These are phyloP conservation scores for Glaucidium brasilianum DNA, from an alignment of 2,113 vertebrate species.

Conservation along the genomic window DNA sequence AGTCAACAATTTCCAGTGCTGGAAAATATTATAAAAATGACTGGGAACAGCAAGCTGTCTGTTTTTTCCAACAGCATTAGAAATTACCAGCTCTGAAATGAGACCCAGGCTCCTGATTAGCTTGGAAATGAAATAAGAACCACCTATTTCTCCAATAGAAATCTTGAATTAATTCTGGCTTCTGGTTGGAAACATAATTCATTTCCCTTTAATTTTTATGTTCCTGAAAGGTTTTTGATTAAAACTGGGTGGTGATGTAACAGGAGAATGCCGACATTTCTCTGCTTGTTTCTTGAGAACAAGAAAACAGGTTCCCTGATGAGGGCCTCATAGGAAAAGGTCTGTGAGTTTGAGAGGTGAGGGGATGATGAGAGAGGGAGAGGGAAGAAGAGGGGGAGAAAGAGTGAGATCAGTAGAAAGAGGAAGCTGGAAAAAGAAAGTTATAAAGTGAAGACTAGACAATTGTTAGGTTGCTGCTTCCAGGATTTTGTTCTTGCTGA, in stretches of 20 bases:
- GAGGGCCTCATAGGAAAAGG: neutral
- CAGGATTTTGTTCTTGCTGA: neutral
- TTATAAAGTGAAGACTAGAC: neutral
- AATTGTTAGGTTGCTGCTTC: neutral
- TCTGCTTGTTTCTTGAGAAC: neutral
- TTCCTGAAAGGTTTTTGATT: neutral
- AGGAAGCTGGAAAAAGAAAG: neutral
- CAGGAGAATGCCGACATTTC: neutral
- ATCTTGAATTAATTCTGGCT: conserved; percentile 53
- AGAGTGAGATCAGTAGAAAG: neutral
- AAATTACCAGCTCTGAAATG: conserved; percentile 54
- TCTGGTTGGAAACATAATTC: conserved; percentile 33
- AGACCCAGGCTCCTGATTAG: conserved; percentile 10
- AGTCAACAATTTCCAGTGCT: conserved; percentile 62
- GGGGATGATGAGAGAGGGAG: neutral
- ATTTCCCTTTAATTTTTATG: neutral
- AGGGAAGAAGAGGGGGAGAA: neutral
- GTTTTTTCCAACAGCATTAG: conserved; percentile 55
- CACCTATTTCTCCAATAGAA: neutral
- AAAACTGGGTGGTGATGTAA: neutral
- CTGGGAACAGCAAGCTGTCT: conserved; percentile 39
- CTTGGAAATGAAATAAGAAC: conserved; percentile 48
- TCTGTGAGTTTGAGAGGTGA: neutral
- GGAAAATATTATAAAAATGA: conserved; percentile 67
- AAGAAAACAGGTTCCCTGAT: neutral